phyloP scores from a whole-genome alignment of 1,140 invertebrate species.

The Drosophila trapezifrons region DNA sequence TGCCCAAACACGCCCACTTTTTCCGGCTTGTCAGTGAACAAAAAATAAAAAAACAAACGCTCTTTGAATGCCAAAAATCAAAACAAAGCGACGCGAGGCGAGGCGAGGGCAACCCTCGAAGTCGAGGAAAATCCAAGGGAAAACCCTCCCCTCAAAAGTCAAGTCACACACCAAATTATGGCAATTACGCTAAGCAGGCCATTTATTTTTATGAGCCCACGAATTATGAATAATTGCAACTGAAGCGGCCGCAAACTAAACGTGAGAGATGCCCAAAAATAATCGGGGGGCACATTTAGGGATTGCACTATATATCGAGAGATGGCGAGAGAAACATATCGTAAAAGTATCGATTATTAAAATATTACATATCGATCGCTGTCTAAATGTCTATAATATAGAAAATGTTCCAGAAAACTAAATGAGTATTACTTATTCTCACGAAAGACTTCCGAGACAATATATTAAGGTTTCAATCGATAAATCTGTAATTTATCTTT shows the following conservation, averaged over 20 bases:
- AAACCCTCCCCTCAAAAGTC: conserved; percentile 45
- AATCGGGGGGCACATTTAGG: background rate
- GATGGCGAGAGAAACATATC: background rate
- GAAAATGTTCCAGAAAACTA: too few relatives aligned
- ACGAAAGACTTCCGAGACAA: too few relatives aligned
- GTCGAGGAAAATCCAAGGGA: conserved; percentile 13
- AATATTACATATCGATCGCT: too few relatives aligned
- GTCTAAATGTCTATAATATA: too few relatives aligned
- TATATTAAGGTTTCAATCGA: too few relatives aligned
- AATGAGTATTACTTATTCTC: too few relatives aligned
- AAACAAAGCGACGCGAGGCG: conserved; percentile 6
- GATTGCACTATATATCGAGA: background rate
- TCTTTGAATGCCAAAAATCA: conserved; percentile 45
- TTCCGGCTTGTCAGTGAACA: conserved; percentile 16
- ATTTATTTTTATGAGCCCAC: conserved; percentile 82
- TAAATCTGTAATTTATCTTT: too few relatives aligned
- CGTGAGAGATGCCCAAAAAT: conserved; percentile 22
- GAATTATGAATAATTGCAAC: conserved; percentile 79
- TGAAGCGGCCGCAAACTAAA: conserved; percentile 25
- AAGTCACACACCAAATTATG: conserved; percentile 77
- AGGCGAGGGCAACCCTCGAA: conserved; percentile 9
- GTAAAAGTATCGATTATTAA: background rate
- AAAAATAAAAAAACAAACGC: conserved; percentile 13
- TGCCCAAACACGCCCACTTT: conserved; percentile 69
- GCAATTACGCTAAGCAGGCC: conserved; percentile 80